Evolutionary conservation across 2,113 vertebrate species (phyloP).

Genomic region (Cryptotis parvus): DNA sequence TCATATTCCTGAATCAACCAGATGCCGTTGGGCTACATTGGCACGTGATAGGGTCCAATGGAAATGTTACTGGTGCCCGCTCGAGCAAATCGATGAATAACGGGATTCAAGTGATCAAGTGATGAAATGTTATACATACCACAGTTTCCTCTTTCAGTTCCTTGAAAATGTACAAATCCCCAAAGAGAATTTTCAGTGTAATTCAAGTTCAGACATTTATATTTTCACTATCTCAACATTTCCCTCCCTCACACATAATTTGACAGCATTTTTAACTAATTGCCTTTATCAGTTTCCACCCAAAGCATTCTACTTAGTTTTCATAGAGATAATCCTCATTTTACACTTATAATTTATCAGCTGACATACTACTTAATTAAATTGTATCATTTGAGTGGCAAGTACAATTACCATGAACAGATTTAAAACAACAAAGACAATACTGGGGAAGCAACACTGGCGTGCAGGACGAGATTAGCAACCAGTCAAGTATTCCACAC

Average conservation of each 20-base stretch:
- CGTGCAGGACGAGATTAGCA: no score
- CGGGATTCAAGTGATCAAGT: no score
- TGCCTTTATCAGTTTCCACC: constrained; percentile 29
- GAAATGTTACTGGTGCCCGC: no score
- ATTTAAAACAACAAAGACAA: constrained; percentile 38
- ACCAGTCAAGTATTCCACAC: not conserved
- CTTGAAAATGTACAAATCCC: not conserved
- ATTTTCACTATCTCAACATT: constrained; percentile 14
- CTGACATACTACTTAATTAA: constrained; percentile 62
- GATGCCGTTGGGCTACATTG: no score
- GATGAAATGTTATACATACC: not conserved
- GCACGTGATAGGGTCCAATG: no score
- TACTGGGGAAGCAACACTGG: not conserved
- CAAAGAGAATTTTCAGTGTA: not conserved
- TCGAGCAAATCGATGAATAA: no score
- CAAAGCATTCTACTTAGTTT: constrained; percentile 25
- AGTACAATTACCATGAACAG: constrained; percentile 34
- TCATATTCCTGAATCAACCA: no score
- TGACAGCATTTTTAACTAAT: constrained; percentile 34
- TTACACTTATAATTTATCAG: constrained; percentile 43
- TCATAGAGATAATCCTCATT: constrained; percentile 58
- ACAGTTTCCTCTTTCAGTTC: not conserved
- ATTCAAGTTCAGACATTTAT: not conserved
- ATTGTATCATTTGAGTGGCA: constrained; percentile 45
- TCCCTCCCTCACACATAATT: not conserved